Evolutionary conservation across 1,140 invertebrate genomes (phyloP), one percentile per base, ranked within the genome.

Genomic region (Procambarus clarkii): DNA sequence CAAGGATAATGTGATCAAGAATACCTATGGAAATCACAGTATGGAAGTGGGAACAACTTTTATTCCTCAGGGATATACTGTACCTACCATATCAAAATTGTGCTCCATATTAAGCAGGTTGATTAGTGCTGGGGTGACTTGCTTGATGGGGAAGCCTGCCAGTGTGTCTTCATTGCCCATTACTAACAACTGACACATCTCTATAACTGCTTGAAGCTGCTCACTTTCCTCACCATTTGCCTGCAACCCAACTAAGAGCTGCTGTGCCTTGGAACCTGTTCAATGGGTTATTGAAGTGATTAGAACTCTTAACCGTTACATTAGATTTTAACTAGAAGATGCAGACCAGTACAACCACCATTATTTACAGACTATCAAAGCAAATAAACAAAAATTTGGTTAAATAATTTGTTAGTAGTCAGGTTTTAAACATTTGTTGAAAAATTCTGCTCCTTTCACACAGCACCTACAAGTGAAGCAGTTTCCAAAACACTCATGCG

Each of bases 81-180:
- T 46, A 94, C 95, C 95, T 94, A 97, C 97, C 96, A 99, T 99
- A 94, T 99, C 99, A 95, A 99, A 99, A 95, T 99, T 99, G 94
- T 99, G 98, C 94, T 98, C 98, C 95, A 98, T 98, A 48, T 97
- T 96, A 2, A 98, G 95, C 54, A 99, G 94, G 93, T 96, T 97
- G 74, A 98, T 98, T 3, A 99, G 96, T 3, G 98, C 98, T 15
- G 99, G 98, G 18, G 99, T 98, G 18, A 99, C 98, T 95, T 99
- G 98, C 93, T 99, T 98, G 0, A 99, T 98, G 0, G 99, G 99
- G 94, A 99, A 99, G 44, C 99, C 99, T 48, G 98, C 98, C 15
- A 99, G 95, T 1, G 98, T 99, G 94, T 99, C 99, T 95, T 99
- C 99, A 94, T 99, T 99, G 83, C 99, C 99, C 98, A 99, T 99